Evolutionary conservation across 2,113 vertebrate species (phyloP), one percentile per base, ranked within the genome.

Genomic region (Aptenodytes patagonicus): DNA sequence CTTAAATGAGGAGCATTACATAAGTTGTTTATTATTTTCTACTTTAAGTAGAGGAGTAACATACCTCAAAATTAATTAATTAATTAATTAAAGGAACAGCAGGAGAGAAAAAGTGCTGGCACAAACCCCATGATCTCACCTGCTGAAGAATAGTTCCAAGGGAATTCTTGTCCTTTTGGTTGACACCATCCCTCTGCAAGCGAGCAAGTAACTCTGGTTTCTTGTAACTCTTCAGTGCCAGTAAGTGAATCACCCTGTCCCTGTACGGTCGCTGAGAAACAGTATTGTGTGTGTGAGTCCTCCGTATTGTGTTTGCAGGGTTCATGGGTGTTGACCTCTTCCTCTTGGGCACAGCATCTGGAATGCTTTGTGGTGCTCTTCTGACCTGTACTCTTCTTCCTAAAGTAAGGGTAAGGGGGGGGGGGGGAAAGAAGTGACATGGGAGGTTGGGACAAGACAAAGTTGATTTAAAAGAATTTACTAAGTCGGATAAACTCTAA

Each of bases 181-280:
- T 99, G 96, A 99, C 97, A 11, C 99, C 99, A 49, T 99, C 99
- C 94, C 98, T 98, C 81, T 99, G 98, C 96, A 99, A 97, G 86
- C 99, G 98, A 83, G 97, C 98, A 32, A 99, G 98, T 49, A 99
- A 96, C 97, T 99, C 99, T 51, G 99, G 98, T 97, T 99, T 99
- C 98, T 99, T 99, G 97, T 99, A 99, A 73, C 98, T 94, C 94
- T 98, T 99, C 88, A 99, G 97, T 1, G 99, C 99, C 97, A 99
- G 97, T 66, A 99, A 94, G 77, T 99, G 99, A 93, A 99, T 97
- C 79, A 99, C 98, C 73, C 99, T 99, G 87, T 99, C 99, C 80
- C 98, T 98, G 81, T 99, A 99, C 0, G 99, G 98, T 36, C 98
- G 98, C 97, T 99, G 99, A 36, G 98, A 98, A 92, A 99, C 97